Conservation (phyloP, 2,888 invertebrate species). For the Mystacides longicornis region DNA sequence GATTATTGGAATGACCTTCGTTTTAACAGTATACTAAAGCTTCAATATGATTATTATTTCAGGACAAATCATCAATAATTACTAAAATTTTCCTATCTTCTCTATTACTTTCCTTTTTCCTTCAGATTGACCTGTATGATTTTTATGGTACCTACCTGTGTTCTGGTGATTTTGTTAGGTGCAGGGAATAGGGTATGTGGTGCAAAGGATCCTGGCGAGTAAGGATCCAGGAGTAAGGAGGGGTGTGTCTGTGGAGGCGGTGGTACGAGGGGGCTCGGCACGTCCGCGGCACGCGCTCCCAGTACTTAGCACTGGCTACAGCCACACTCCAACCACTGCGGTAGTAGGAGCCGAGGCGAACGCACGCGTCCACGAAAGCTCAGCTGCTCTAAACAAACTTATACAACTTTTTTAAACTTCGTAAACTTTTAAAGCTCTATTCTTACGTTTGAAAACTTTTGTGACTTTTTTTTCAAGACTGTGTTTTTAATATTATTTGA, state of each 20-base stretch:
- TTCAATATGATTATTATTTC: no score
- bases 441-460: constrained; percentile 8
- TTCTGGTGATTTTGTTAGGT: constrained; percentile 20
- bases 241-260: constrained; percentile 18
- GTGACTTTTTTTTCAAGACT: neutral
- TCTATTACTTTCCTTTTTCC: no score
- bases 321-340: constrained; percentile 11
- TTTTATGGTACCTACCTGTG: no score
- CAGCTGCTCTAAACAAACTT: neutral
- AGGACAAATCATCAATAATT: no score
- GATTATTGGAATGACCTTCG: no score
- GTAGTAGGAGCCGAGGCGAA: constrained; percentile 11
- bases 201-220: neutral
- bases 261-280: constrained; percentile 32
- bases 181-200: neutral
- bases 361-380: constrained; percentile 14
- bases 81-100: no score
- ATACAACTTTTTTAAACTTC: no score
- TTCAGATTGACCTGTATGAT: no score
- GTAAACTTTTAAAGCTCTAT: constrained; percentile 8
- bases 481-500: constrained; percentile 1
- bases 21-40: no score
- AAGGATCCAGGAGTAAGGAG: neutral
- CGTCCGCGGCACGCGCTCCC: constrained; percentile 38
- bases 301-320: constrained; percentile 17